A percentile compares a stretch with the other conserved stretches of the same genome.
Conservation (phyloP, 2,797 vertebrate genomes). For the Neosilurus hyrtlii region DNA sequence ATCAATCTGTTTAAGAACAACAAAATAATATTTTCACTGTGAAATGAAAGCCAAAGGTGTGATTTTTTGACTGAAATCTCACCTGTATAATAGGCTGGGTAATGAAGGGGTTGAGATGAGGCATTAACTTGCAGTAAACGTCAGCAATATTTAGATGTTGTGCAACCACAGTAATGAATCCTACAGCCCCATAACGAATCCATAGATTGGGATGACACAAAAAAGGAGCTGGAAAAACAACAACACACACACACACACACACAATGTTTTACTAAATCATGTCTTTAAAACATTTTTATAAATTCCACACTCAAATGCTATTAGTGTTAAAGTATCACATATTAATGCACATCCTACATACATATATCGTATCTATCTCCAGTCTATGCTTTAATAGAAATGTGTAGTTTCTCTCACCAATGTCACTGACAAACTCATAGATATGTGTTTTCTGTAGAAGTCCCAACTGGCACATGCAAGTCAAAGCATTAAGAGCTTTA, state of each 20-base stretch:
- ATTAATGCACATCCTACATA: neutral
- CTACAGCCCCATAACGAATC: constrained; percentile 95
- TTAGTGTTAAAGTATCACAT: neutral
- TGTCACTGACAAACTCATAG: constrained; percentile 95
- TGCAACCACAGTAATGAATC: constrained; percentile 94
- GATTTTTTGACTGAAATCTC: constrained; percentile 43
- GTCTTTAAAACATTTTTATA: neutral
- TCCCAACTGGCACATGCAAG: constrained; percentile 95
- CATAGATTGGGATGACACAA: constrained; percentile 95
- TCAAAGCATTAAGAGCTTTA: constrained; percentile 93
- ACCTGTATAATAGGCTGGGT: constrained; percentile 96
- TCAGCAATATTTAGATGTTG: constrained; percentile 94
- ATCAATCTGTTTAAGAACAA: constrained; percentile 80
- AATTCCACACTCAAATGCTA: neutral
- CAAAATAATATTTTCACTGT: constrained; percentile 23
- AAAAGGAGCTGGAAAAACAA: constrained; percentile 81
- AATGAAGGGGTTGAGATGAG: constrained; percentile 90
- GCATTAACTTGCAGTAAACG: constrained; percentile 97
- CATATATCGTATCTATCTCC: neutral
- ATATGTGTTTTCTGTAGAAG: constrained; percentile 95
- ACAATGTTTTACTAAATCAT: neutral
- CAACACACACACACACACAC: neutral
- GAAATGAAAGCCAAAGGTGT: neutral
- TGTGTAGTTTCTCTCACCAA: constrained; percentile 77
- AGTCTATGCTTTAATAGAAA: neutral